Evolutionary conservation across 1,140 invertebrate species (phyloP).

Genomic region (Adelges cooleyi): DNA sequence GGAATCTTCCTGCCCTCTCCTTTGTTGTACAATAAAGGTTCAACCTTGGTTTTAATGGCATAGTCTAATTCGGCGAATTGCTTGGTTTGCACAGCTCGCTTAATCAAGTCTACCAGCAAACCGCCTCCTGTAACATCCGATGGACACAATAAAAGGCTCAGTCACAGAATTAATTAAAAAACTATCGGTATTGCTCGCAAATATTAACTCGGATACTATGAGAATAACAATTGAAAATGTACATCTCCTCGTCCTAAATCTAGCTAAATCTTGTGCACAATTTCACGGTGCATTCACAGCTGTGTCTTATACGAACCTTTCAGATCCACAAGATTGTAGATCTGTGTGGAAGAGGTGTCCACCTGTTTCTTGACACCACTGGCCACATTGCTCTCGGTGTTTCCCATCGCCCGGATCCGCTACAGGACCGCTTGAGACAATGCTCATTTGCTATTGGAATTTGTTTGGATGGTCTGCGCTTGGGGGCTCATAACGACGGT

Average conservation of each 20-base stretch:
- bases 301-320: conserved; percentile 53
- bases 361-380: conserved; percentile 86
- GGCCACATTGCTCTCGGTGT: conserved; percentile 83
- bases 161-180: no score
- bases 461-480: no score
- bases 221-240: no score
- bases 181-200: no score
- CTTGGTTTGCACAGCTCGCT: conserved; percentile 75
- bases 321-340: conserved; percentile 75
- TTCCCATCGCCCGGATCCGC: no score
- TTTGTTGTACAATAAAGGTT: conserved; percentile 86
- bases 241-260: no score
- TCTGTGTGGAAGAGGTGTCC: conserved; percentile 60
- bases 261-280: no score
- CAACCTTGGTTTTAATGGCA: conserved; percentile 78
- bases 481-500: not conserved
- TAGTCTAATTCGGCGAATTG: conserved; percentile 80
- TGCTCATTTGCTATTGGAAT: not conserved
- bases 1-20: conserved; percentile 81
- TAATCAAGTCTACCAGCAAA: conserved; percentile 84
- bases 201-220: no score
- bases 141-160: no score
- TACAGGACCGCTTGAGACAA: no score
- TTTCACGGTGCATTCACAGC: no score
- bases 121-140: conserved; percentile 59